Percentiles rank a stretch among this genome's conserved stretches.
These are phyloP conservation scores for Glyphotaelius pellucidus DNA, from an alignment of 2,888 invertebrate species.

Conservation along the genomic window DNA sequence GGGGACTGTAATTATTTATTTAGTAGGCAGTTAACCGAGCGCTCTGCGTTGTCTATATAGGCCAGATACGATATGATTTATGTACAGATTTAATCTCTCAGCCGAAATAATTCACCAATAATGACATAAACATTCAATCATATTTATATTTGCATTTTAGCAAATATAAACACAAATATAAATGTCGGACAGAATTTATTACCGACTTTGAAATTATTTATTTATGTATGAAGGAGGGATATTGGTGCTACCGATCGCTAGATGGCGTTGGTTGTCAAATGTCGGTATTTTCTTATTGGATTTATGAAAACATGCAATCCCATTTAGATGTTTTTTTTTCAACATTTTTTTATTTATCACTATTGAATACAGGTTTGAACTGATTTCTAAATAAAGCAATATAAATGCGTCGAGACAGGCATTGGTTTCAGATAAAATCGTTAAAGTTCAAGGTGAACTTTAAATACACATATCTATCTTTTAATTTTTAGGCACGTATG, in stretches of 20 bases:
- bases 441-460: neutral
- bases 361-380: neutral
- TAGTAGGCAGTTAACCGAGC: neutral
- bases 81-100: neutral
- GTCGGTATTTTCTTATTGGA: neutral
- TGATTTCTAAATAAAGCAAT: neutral
- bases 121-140: neutral
- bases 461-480: neutral
- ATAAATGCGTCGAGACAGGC: neutral
- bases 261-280: conserved; percentile 50
- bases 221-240: too few relatives aligned
- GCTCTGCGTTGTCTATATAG: neutral
- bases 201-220: neutral
- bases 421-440: neutral
- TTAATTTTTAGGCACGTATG: neutral
- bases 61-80: neutral
- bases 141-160: neutral
- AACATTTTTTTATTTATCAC: neutral
- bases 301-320: neutral
- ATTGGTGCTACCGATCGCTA: conserved; percentile 53
- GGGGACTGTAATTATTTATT: neutral
- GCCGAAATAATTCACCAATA: conserved; percentile 14
- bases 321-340: neutral
- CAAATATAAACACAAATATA: neutral
- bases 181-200: neutral